Conservation (phyloP, 2,888 invertebrate genomes). For the Hirtodrosophila duncani region DNA sequence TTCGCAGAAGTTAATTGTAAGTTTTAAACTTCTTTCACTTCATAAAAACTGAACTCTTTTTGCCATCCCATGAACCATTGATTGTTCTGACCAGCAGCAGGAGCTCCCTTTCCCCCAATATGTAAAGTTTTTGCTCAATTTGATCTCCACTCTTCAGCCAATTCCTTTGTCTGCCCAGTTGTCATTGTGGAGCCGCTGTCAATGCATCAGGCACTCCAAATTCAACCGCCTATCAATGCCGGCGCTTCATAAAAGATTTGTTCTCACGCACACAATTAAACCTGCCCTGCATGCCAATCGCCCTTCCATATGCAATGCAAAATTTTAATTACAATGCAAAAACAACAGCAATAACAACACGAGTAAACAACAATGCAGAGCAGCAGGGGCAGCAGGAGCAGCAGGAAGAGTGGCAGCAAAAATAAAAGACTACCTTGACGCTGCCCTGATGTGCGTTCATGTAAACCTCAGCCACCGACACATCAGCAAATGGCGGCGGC, state of each 20-base stretch:
- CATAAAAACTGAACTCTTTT: too few relatives aligned
- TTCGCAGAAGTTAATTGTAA: too few relatives aligned
- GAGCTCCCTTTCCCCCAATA: too few relatives aligned
- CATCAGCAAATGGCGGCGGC: slow-evolving; percentile 71
- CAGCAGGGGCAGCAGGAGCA: slow-evolving; percentile 6
- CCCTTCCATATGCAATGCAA: slow-evolving; percentile 52
- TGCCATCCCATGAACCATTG: too few relatives aligned
- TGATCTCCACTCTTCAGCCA: slow-evolving; percentile 13
- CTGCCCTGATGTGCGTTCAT: slow-evolving; percentile 38
- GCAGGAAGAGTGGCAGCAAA: not conserved
- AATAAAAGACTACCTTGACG: slow-evolving; percentile 32
- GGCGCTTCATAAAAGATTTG: slow-evolving; percentile 51
- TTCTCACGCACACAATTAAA: slow-evolving; percentile 49
- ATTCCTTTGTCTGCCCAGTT: slow-evolving; percentile 3
- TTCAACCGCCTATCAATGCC: slow-evolving; percentile 46
- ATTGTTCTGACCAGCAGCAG: too few relatives aligned
- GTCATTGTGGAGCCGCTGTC: slow-evolving; percentile 18
- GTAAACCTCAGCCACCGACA: slow-evolving; percentile 67
- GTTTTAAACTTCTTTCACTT: too few relatives aligned
- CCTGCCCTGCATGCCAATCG: slow-evolving; percentile 41
- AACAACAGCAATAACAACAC: slow-evolving; percentile 38
- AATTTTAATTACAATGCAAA: slow-evolving; percentile 65
- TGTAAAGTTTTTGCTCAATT: slow-evolving; percentile 9
- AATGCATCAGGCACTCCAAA: slow-evolving; percentile 36
- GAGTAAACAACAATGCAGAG: slow-evolving; percentile 19